Evolutionary conservation across 2,113 vertebrate species (phyloP), one percentile per base, ranked within the genome.

Genomic region (Ciconia maguari): DNA sequence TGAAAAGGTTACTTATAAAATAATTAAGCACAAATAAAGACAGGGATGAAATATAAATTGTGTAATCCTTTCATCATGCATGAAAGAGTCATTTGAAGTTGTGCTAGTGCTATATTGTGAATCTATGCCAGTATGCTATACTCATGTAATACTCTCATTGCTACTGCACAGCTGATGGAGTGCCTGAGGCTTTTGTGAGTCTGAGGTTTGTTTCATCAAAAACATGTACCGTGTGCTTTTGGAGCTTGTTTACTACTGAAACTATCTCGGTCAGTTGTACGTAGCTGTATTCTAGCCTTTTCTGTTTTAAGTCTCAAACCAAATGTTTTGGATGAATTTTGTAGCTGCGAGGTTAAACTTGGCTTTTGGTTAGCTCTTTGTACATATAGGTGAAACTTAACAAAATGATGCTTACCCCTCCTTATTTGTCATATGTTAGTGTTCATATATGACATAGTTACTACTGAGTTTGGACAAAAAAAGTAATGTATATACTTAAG

Each of bases 151-250:
- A 21, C 60, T 51, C 29, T 83, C 19, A 1, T 13, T 77, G 83
- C 34, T 86, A 11, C 62, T 62, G 46, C 46, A 70, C 42, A 71
- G 64, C 42, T 86, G 41, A 38, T 34, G 58, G 21, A 69, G 24
- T 41, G 48, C 62, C 51, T 38, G 60, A 83, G 46, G 21, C 51
- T 71, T 69, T 3, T 12, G 18, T 6, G 48, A 64, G 38, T 25
- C 58, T 46, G 69, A 55, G 77, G 36, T 72, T 74, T 60, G 13
- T 61, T 81, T 62, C 3, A 1, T 86, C 41, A 81, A 36, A 94
- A 93, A 34, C 16, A 22, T 0, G 2, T 49, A 6, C 5, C 2
- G 0, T 21, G 25, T 89, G 62, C 21, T 78, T 90, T 30, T 83
- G 79, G 38, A 65, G 32, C 72, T 92, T 93, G n/a, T 78, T 90